Evolutionary conservation across 2,797 vertebrate genomes (phyloP).

Genomic region (Todus mexicanus): DNA sequence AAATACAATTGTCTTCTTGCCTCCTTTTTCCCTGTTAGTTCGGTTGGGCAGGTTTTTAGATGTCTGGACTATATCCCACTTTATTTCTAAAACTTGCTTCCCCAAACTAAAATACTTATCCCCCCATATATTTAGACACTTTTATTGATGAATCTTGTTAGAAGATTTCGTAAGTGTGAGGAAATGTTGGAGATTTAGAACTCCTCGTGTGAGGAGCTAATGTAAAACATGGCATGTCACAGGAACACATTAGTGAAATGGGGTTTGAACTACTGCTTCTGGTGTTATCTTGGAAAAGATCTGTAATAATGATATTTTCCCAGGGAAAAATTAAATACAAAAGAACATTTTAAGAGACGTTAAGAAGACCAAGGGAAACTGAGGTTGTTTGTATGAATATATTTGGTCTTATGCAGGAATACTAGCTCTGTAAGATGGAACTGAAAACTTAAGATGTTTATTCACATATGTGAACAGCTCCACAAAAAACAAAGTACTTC

Average conservation of each 20-base stretch:
- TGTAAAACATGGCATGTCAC: background rate
- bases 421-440: background rate
- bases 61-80: background rate
- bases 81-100: background rate
- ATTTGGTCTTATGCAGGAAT: background rate
- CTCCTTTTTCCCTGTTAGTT: background rate
- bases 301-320: background rate
- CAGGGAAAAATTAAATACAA: background rate
- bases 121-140: background rate
- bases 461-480: background rate
- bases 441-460: background rate
- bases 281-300: background rate
- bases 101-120: background rate
- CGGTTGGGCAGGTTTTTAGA: background rate
- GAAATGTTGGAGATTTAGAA: background rate
- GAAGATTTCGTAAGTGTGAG: background rate
- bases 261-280: background rate
- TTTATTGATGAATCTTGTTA: background rate
- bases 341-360: background rate
- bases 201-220: background rate
- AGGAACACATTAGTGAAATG: background rate
- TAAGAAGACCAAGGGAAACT: background rate
- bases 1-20: background rate
- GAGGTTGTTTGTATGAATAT: background rate
- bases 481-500: conserved; percentile 24